Percentiles rank a stretch among this genome's conserved stretches.
These are phyloP conservation scores for Gobiocypris rarus DNA, from an alignment of 2,113 vertebrate species.

Conservation along the genomic window DNA sequence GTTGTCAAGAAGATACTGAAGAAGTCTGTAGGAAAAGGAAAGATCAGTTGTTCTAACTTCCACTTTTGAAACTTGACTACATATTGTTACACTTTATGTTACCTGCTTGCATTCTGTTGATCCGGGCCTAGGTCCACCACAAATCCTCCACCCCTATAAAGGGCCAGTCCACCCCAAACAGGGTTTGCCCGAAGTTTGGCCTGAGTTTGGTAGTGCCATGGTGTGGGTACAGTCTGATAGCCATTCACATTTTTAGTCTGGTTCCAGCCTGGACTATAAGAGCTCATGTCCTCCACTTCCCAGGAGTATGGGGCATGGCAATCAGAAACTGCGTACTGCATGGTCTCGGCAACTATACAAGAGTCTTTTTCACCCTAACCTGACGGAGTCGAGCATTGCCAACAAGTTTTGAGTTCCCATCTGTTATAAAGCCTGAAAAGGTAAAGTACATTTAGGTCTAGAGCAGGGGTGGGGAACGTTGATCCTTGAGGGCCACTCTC, in stretches of 20 bases:
- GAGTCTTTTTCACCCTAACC: conserved; percentile 83
- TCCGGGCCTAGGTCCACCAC: conserved; percentile 82
- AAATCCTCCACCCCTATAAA: conserved; percentile 90
- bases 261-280: conserved; percentile 84
- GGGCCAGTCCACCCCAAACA: conserved; percentile 82
- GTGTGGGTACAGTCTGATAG: conserved; percentile 61
- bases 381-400: conserved; percentile 88
- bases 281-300: conserved; percentile 82
- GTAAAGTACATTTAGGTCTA: not conserved
- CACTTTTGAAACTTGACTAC: not conserved
- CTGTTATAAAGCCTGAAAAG: conserved; percentile 88
- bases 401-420: conserved; percentile 91
- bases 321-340: conserved; percentile 68
- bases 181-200: conserved; percentile 75
- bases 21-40: conserved; percentile 70
- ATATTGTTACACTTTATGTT: conserved; percentile 33
- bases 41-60: not conserved
- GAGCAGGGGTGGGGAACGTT: no score
- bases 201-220: conserved; percentile 87
- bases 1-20: conserved; percentile 86
- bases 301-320: conserved; percentile 84
- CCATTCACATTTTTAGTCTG: conserved; percentile 54
- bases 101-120: conserved; percentile 81
- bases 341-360: conserved; percentile 73
- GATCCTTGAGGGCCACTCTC: no score